Evolutionary conservation across 2,797 vertebrate genomes (phyloP).

Genomic region (Pterois miles): DNA sequence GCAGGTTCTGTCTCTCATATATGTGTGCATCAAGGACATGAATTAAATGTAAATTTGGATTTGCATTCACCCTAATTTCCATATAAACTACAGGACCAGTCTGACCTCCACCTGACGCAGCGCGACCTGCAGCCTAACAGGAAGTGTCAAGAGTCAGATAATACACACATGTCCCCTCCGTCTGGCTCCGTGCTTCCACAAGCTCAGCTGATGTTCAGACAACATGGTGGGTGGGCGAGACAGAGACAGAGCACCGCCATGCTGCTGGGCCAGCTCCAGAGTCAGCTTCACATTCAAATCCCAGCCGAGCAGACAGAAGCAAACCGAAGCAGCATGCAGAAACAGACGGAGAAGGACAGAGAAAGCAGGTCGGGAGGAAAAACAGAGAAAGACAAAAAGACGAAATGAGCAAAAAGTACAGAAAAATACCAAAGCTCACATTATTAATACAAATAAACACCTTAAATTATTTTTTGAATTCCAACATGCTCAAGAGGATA

Average conservation of each 20-base stretch:
- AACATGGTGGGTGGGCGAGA: conserved; percentile 78
- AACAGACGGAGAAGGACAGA: conserved; percentile 20
- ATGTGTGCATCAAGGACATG: neutral
- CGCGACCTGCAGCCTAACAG: conserved; percentile 22
- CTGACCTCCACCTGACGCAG: neutral
- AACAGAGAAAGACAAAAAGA: conserved; percentile 26
- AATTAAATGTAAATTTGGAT: neutral
- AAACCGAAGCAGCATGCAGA: no score
- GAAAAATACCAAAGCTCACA: neutral
- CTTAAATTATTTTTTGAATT: neutral
- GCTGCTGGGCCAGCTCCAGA: conserved; percentile 76
- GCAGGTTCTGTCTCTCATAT: no score
- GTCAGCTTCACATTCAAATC: conserved; percentile 54
- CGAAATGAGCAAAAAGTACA: neutral
- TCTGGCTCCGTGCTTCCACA: conserved; percentile 76
- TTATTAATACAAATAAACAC: neutral
- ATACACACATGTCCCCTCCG: conserved; percentile 77
- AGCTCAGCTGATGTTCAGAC: conserved; percentile 80
- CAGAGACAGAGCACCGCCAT: conserved; percentile 76
- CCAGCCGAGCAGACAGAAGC: neutral
- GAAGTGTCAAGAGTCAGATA: conserved; percentile 32
- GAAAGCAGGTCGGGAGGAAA: conserved; percentile 22
- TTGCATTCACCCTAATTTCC: neutral
- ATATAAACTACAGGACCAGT: neutral
- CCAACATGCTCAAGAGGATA: neutral